phyloP scores from a whole-genome alignment of 2,797 vertebrate species.

The Ctenochaetus hawaiiensis region DNA sequence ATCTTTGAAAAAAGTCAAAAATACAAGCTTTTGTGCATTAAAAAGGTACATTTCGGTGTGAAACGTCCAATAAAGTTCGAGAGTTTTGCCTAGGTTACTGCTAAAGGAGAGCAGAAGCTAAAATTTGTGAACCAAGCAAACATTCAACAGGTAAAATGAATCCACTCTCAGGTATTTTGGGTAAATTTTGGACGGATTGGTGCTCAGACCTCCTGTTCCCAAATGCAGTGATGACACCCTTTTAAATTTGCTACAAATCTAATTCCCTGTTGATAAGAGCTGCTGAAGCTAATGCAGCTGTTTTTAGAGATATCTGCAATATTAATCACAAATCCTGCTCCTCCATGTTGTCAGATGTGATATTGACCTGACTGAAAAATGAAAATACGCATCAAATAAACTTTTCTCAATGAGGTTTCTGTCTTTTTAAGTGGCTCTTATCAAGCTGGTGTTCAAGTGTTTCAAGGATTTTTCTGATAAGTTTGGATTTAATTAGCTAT shows the following conservation, averaged over 20 bases:
- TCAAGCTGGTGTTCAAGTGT: too few relatives aligned
- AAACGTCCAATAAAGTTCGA: conserved; percentile 5
- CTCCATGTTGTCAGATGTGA: too few relatives aligned
- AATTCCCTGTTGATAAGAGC: too few relatives aligned
- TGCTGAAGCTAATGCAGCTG: too few relatives aligned
- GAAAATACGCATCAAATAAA: too few relatives aligned
- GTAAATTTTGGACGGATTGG: neutral
- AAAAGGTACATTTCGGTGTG: neutral
- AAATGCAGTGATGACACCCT: neutral
- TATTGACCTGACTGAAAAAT: too few relatives aligned
- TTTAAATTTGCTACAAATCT: neutral
- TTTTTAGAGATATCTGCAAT: neutral
- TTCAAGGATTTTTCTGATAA: too few relatives aligned
- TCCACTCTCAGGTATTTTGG: neutral
- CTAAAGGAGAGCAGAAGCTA: neutral
- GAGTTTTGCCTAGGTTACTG: neutral
- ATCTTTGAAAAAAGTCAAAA: conserved; percentile 5
- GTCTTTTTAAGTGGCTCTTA: too few relatives aligned
- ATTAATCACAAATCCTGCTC: too few relatives aligned
- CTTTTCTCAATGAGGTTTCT: too few relatives aligned
- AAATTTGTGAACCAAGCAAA: neutral
- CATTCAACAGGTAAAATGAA: neutral
- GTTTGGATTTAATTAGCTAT: too few relatives aligned
- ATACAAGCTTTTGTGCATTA: neutral
- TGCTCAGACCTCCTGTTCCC: neutral